Percentiles rank a stretch among this genome's conserved stretches.
These are phyloP conservation scores for Semibalanus balanoides DNA, from an alignment of 1,140 invertebrate genomes.

Conservation along the genomic window DNA sequence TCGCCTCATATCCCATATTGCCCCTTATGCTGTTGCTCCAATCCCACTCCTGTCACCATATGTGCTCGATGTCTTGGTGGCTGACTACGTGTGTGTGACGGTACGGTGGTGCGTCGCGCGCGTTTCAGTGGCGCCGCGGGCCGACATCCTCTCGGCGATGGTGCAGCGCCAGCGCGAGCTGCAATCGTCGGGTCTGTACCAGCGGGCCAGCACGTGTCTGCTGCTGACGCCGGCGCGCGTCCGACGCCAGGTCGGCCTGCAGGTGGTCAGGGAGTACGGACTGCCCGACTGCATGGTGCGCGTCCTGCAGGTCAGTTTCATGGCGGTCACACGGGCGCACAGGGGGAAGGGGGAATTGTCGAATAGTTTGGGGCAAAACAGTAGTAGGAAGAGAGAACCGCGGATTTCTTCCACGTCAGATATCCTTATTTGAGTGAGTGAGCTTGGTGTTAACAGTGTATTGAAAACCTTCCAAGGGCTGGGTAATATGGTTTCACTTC, in stretches of 20 bases:
- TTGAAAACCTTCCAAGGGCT: too few species aligned
- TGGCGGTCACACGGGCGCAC: too few species aligned
- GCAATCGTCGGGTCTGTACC: constrained; percentile 57
- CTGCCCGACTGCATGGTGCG: constrained; percentile 80
- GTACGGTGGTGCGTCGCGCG: too few species aligned
- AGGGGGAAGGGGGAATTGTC: too few species aligned
- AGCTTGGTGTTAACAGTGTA: too few species aligned
- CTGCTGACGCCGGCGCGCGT: constrained; percentile 60
- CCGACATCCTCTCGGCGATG: constrained; percentile 61
- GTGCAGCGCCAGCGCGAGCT: constrained; percentile 71
- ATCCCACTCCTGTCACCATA: constrained; percentile 8
- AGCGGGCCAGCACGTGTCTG: constrained; percentile 56
- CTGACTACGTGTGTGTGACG: too few species aligned
- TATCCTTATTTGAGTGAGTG: too few species aligned
- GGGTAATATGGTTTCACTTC: too few species aligned
- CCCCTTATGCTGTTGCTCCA: neutral
- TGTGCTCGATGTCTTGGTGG: constrained; percentile 4
- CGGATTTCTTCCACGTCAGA: too few species aligned
- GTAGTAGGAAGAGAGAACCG: too few species aligned
- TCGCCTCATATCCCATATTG: too few species aligned
- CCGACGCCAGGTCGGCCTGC: constrained; percentile 59
- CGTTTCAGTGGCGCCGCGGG: constrained; percentile 43
- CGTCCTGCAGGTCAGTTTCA: constrained; percentile 43
- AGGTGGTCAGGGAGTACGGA: constrained; percentile 85
- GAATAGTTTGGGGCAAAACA: too few species aligned